These are phyloP conservation scores for Cheumatopsyche charites DNA, from an alignment of 1,140 invertebrate genomes.

Conservation along the genomic window DNA sequence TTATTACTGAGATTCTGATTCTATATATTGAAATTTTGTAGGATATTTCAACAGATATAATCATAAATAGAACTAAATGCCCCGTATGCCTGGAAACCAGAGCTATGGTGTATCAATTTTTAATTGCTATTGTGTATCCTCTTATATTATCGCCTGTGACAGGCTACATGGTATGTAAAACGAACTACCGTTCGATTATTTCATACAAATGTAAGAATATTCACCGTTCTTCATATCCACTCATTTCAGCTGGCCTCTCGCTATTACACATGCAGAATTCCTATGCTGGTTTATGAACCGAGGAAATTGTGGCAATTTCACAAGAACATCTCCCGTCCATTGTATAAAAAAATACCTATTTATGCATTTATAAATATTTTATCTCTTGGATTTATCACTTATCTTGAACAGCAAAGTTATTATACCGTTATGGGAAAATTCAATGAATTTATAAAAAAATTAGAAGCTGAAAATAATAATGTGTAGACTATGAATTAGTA, in stretches of 20 bases:
- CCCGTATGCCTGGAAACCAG: conserved; percentile 59
- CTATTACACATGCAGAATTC: conserved; percentile 57
- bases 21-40: conserved; percentile 47
- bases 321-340: conserved; percentile 52
- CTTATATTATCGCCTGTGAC: conserved; percentile 55
- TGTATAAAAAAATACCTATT: conserved; percentile 48
- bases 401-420: conserved; percentile 56
- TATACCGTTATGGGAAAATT: conserved; percentile 52
- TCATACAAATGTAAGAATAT: no score
- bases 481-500: no score
- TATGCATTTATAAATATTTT: conserved; percentile 50
- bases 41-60: conserved; percentile 56
- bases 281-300: conserved; percentile 52
- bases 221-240: neutral
- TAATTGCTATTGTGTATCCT: conserved; percentile 56
- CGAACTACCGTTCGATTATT: no score
- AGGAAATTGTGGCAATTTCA: conserved; percentile 54
- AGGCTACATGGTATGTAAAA: conserved; percentile 57
- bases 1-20: conserved; percentile 27
- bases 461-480: no score
- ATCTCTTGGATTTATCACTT: conserved; percentile 53
- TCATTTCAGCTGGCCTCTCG: conserved; percentile 55
- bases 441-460: conserved; percentile 52
- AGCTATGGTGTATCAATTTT: conserved; percentile 53
- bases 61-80: conserved; percentile 56